These are phyloP conservation scores for Drosophila paracracens DNA, from an alignment of 2,888 invertebrate genomes.

Conservation along the genomic window DNA sequence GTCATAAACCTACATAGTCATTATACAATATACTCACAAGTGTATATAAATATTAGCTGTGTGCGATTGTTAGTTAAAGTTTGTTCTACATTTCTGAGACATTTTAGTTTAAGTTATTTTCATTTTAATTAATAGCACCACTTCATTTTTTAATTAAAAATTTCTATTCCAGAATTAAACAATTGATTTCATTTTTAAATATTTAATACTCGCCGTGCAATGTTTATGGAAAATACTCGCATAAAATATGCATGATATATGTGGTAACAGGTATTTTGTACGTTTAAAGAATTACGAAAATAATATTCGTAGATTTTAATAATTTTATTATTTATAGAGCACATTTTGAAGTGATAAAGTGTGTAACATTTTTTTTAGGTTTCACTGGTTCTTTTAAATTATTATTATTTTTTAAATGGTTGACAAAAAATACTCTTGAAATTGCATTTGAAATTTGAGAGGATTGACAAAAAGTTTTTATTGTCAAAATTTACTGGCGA, in stretches of 20 bases:
- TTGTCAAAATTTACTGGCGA: background rate
- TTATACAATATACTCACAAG: slow-evolving; percentile 27
- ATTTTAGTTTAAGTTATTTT: background rate
- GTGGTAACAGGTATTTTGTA: slow-evolving; percentile 47
- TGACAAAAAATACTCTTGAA: background rate
- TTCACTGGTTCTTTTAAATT: slow-evolving; percentile 2
- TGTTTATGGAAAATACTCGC: slow-evolving; percentile 22
- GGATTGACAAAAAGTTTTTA: background rate
- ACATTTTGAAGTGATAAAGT: slow-evolving; percentile 40
- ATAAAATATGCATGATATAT: slow-evolving; percentile 47
- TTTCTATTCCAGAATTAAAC: slow-evolving; percentile 23
- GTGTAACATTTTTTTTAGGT: slow-evolving; percentile 20
- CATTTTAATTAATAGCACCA: background rate
- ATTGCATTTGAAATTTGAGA: background rate
- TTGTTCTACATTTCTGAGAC: background rate
- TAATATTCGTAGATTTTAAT: slow-evolving; percentile 41
- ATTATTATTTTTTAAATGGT: slow-evolving; percentile 5
- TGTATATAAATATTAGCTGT: slow-evolving; percentile 17
- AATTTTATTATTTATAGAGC: slow-evolving; percentile 53
- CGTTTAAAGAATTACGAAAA: slow-evolving; percentile 18
- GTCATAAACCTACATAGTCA: slow-evolving; percentile 15
- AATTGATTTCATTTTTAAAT: slow-evolving; percentile 38
- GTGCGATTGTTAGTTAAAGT: slow-evolving; percentile 23
- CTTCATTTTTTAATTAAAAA: slow-evolving; percentile 1
- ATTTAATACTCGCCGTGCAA: slow-evolving; percentile 9